Conservation (phyloP, 2,113 vertebrate genomes). For the Morone saxatilis region DNA sequence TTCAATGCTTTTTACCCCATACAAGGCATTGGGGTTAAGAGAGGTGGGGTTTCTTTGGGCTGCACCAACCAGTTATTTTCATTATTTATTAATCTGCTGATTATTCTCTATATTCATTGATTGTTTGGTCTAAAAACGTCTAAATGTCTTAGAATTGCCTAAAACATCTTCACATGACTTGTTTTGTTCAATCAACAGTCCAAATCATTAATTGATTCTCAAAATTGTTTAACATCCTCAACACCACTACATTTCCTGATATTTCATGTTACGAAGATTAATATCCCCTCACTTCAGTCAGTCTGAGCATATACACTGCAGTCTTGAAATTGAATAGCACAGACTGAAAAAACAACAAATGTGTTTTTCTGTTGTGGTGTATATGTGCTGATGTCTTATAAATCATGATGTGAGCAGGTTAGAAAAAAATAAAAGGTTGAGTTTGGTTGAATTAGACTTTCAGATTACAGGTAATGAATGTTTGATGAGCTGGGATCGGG, state of each 20-base stretch:
- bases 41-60: background rate
- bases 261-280: no score
- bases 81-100: background rate
- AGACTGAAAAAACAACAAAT: background rate
- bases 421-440: constrained; percentile 7
- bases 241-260: no score
- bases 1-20: background rate
- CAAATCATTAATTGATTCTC: background rate
- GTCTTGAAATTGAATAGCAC: background rate
- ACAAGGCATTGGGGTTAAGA: background rate
- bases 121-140: background rate
- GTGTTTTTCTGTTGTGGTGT: background rate
- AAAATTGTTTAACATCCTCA: no score
- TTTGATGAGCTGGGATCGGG: constrained; percentile 40
- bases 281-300: background rate
- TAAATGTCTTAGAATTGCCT: background rate
- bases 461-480: constrained; percentile 29
- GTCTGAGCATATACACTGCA: background rate
- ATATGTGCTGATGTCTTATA: background rate
- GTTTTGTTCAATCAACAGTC: background rate
- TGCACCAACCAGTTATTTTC: background rate
- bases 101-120: background rate
- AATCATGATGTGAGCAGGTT: background rate
- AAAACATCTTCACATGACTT: no score
- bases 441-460: constrained; percentile 17